Conservation (phyloP, 2,888 invertebrate species). For the Meta bourneti region DNA sequence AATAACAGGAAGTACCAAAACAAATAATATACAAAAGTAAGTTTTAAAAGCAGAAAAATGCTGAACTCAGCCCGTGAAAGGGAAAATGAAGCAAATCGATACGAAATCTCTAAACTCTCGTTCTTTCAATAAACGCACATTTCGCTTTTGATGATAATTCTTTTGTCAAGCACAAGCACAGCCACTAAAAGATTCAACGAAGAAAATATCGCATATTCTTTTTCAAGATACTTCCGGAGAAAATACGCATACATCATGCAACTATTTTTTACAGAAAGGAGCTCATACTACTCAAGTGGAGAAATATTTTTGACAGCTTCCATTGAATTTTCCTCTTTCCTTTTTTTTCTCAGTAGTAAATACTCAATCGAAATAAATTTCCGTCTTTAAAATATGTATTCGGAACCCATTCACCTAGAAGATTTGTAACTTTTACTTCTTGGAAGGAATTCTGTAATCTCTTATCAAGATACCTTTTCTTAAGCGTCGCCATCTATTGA, state of each 20-base stretch:
- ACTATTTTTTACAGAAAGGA: background rate
- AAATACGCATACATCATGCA: background rate
- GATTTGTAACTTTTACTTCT: background rate
- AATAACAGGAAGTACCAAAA: background rate
- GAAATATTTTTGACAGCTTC: background rate
- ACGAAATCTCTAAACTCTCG: background rate
- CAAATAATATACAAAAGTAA: background rate
- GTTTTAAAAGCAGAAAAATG: background rate
- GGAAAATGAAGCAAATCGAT: background rate
- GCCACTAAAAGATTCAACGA: background rate
- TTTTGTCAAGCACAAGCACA: background rate
- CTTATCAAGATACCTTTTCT: background rate
- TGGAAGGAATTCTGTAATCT: background rate
- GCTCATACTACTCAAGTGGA: background rate
- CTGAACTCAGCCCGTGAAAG: background rate
- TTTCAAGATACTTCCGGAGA: background rate
- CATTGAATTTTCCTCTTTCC: background rate
- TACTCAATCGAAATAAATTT: background rate
- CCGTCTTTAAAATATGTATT: background rate
- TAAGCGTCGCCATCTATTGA: background rate
- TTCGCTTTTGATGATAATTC: background rate
- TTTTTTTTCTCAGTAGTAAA: background rate
- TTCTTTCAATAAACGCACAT: background rate
- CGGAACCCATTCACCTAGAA: background rate
- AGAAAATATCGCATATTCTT: background rate